phyloP scores from a whole-genome alignment of 2,888 invertebrate species.

The Tiliacea citrago region DNA sequence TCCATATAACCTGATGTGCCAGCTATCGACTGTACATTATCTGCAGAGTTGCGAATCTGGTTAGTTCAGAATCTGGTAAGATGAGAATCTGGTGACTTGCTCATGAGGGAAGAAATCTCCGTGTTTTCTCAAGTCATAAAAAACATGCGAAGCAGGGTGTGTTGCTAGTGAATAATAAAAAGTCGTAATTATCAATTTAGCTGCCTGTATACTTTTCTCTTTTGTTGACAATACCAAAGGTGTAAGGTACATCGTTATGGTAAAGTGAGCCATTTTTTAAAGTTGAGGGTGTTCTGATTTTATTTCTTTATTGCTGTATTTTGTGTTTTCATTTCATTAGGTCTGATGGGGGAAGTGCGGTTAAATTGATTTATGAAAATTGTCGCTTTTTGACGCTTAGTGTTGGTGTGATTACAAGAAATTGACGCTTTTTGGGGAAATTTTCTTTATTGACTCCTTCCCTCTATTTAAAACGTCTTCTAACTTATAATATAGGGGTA shows the following conservation, averaged over 20 bases:
- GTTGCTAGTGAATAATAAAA: too few relatives aligned
- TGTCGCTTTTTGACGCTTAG: neutral
- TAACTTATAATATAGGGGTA: neutral
- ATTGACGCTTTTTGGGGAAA: too few relatives aligned
- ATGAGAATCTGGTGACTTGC: too few relatives aligned
- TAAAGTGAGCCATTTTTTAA: conserved; percentile 51
- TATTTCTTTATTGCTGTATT: conserved; percentile 46
- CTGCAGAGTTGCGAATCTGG: too few relatives aligned
- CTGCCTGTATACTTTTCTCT: neutral
- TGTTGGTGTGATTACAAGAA: too few relatives aligned
- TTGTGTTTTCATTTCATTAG: conserved; percentile 52
- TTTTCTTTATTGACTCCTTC: neutral
- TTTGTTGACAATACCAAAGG: conserved; percentile 24
- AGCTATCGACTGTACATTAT: too few relatives aligned
- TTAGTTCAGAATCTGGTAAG: too few relatives aligned
- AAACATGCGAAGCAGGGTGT: too few relatives aligned
- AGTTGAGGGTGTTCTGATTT: conserved; percentile 39
- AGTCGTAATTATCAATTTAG: neutral
- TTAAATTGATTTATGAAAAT: neutral
- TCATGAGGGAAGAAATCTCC: too few relatives aligned
- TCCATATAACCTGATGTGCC: too few relatives aligned
- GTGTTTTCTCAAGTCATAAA: too few relatives aligned
- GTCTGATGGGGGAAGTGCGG: neutral
- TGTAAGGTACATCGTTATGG: conserved; percentile 49
- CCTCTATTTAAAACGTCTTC: neutral